phyloP scores from a whole-genome alignment of 92 coral and sea anemone species.

The Umimayanthus kanabou region DNA sequence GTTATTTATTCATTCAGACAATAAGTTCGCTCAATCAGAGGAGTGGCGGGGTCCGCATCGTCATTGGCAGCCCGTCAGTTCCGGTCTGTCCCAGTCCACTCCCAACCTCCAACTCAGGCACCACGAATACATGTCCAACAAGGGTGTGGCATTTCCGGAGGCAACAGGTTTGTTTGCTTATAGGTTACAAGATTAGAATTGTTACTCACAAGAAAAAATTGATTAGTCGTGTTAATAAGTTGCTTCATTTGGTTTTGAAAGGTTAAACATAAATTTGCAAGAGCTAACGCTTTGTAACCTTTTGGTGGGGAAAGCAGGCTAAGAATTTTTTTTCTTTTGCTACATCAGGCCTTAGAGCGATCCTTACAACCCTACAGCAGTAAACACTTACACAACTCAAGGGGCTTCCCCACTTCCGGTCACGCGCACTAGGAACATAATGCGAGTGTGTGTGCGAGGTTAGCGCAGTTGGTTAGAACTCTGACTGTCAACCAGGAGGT shows the following conservation, averaged over 20 bases:
- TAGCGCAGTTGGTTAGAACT: too few species aligned
- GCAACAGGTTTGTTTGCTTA: slow-evolving; percentile 76
- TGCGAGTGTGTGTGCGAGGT: too few species aligned
- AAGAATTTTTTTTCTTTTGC: not conserved
- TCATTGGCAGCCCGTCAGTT: slow-evolving; percentile 53
- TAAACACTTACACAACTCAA: not conserved
- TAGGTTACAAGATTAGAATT: not conserved
- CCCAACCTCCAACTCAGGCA: slow-evolving; percentile 66
- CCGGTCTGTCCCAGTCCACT: slow-evolving; percentile 37
- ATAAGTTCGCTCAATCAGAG: slow-evolving; percentile 49
- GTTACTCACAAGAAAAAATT: not conserved
- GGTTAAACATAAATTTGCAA: not conserved
- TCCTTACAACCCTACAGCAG: not conserved
- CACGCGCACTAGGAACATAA: not conserved
- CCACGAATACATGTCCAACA: slow-evolving; percentile 83
- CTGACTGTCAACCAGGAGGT: too few species aligned
- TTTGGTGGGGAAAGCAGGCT: not conserved
- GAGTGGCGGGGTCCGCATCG: slow-evolving; percentile 87
- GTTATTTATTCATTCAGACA: slow-evolving; percentile 54
- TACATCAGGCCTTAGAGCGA: not conserved
- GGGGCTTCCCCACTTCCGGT: not conserved
- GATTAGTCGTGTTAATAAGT: not conserved
- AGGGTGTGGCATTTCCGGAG: slow-evolving; percentile 89
- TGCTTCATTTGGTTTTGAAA: not conserved
- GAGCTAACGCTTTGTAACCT: not conserved